Percentiles rank a stretch among this genome's conserved stretches.
Conservation (phyloP, 2,888 invertebrate species). For the Xestia sexstrigata region DNA sequence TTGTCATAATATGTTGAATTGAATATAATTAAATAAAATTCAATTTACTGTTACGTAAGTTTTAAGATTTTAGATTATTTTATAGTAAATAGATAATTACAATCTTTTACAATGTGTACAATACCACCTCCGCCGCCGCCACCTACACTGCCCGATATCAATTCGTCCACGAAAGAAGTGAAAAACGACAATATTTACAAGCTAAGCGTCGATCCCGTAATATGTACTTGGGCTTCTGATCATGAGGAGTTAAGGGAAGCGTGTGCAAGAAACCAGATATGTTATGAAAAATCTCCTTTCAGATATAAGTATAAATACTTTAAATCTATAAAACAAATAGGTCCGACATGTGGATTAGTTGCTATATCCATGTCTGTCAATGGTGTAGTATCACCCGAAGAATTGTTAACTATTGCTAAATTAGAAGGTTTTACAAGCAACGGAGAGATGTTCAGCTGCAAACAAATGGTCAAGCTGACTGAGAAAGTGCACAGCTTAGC, state of each 20-base stretch:
- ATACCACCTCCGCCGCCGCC: slow-evolving; percentile 81
- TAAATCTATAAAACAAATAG: slow-evolving; percentile 87
- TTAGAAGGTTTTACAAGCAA: slow-evolving; percentile 93
- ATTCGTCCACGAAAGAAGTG: slow-evolving; percentile 50
- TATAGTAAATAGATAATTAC: not conserved
- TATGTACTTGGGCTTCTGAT: slow-evolving; percentile 91
- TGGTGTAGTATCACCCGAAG: slow-evolving; percentile 88
- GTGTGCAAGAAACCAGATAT: slow-evolving; percentile 90
- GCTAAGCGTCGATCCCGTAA: slow-evolving; percentile 69
- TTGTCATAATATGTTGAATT: slow-evolving; percentile 18
- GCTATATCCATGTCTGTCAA: slow-evolving; percentile 95
- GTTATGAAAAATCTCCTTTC: slow-evolving; percentile 86
- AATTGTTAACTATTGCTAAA: slow-evolving; percentile 92
- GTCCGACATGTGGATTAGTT: slow-evolving; percentile 97
- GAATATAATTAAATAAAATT: slow-evolving; percentile 6
- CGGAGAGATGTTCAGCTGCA: slow-evolving; percentile 97
- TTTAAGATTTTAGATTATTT: slow-evolving; percentile 21
- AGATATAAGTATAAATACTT: slow-evolving; percentile 84
- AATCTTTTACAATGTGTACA: slow-evolving; percentile 78
- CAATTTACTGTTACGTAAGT: slow-evolving; percentile 57
- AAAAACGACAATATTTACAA: slow-evolving; percentile 53
- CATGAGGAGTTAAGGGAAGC: slow-evolving; percentile 91
- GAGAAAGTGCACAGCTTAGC: slow-evolving; percentile 89
- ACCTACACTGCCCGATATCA: slow-evolving; percentile 55
- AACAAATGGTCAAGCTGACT: slow-evolving; percentile 92